Evolutionary conservation across 2,888 invertebrate genomes (phyloP), one percentile per base, ranked within the genome.

Genomic region (Stenoptilia bipunctidactyla): DNA sequence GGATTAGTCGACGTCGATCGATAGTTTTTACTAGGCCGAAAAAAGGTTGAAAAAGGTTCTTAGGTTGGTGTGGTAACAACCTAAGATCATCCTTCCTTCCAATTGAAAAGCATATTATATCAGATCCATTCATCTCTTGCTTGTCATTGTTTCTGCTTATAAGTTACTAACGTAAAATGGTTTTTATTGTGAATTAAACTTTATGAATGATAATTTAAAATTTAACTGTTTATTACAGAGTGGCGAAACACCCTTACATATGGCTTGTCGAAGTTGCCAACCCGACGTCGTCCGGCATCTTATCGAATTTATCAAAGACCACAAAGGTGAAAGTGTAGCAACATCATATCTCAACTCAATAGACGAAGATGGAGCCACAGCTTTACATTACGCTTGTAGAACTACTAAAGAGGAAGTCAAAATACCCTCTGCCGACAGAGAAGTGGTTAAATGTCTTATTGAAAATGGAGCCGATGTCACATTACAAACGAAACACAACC

Each of bases 161-260:
- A n/a, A n/a, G n/a, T n/a, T n/a, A n/a, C n/a, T n/a, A n/a, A n/a
- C n/a, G n/a, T n/a, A n/a, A n/a, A n/a, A n/a, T n/a, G n/a, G n/a
- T n/a, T n/a, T n/a, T n/a, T n/a, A n/a, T n/a, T n/a, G n/a, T n/a
- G n/a, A n/a, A n/a, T n/a, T n/a, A n/a, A n/a, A n/a, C n/a, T n/a
- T n/a, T n/a, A n/a, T n/a, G n/a, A n/a, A n/a, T n/a, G n/a, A n/a
- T n/a, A n/a, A n/a, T n/a, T n/a, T n/a, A n/a, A 15, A 12, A 12
- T 38, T 43, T 38, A 41, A 27, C 15, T 41, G 46, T 39, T n/a
- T 37, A 36, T 56, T 53, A 5, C 64, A 97, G 96, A 88, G 87
- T 58, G 97, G 98, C 1, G 98, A 98, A 84, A 98, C 97, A 0
- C 94, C 98, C 0, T 85, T 99, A 12, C 98, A 99, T 63, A 88